Base-by-base conservation (phyloP, 2,113 vertebrate species). In the Amphiprion percula region DNA sequence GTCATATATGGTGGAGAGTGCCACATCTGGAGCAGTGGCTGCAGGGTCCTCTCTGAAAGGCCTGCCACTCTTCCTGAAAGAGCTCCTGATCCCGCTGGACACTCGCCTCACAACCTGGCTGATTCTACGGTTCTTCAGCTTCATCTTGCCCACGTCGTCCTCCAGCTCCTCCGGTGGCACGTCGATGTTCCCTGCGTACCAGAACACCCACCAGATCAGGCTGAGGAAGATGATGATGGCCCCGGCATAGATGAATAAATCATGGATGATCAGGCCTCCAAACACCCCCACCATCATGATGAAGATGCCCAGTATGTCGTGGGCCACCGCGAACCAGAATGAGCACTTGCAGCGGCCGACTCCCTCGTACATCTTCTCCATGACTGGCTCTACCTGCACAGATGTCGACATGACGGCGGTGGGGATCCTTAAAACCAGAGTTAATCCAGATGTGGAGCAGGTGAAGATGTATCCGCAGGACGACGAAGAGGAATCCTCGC, bases 131-230 rank as follows among this genome's bases (percentile, higher is more conserved):
- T 83, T 80, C 82, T 72, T 92, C 68, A 21, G 59, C 64, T 88
- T 91, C 2, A 59, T 52, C 74, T 89, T 9, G 14, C 91, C 93
- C 79, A 95, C 91, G 83, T 94, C 94, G 33, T 94, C 94, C 59
- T 88, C 80, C 88, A 96, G 67, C 79, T 97, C 95, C 23, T 95
- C 95, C 0, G 82, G 90, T 0, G 95, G 94, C 73, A 97, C 94
- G 28, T 97, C 96, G 39, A 98, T 94, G 94, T 99, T 99, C 63
- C 97, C 96, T 0, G 94, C 93, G 93, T 96, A 98, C 98, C 98
- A 99, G 93, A 97, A 97, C 71, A 98, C 91, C 97, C 97, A 99
- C 96, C 97, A 98, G 74, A 98, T 92, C 47, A 99, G 94, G 89
- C 97, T 97, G 84, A 98, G 80, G 91, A 99, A 97, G 88, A 98